Percentiles rank a stretch among this genome's conserved stretches.
Conservation (phyloP, 2,888 invertebrate genomes). For the Baronia brevicornis region DNA sequence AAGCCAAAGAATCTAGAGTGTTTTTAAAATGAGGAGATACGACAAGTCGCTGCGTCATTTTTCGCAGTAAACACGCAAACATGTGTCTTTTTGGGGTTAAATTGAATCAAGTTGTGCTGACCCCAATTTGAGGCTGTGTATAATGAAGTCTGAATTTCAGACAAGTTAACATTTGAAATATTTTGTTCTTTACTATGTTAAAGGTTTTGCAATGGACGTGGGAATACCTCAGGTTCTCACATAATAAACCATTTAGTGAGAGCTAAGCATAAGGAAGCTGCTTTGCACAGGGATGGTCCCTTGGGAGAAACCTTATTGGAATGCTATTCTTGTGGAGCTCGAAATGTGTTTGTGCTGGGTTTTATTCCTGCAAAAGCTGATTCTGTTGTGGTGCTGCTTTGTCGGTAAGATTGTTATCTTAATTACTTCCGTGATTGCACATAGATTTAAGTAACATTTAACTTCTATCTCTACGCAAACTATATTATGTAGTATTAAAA, state of each 20-base stretch:
- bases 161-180: too few relatives aligned
- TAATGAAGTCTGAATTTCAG: too few relatives aligned
- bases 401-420: conserved; percentile 75
- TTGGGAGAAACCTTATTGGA: conserved; percentile 98
- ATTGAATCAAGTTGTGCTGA: too few relatives aligned
- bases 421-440: neutral
- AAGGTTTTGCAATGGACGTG: conserved; percentile 97
- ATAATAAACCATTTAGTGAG: conserved; percentile 99
- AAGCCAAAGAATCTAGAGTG: too few relatives aligned
- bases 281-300: conserved; percentile 97
- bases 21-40: too few relatives aligned
- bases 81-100: too few relatives aligned
- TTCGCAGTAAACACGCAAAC: too few relatives aligned
- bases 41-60: too few relatives aligned
- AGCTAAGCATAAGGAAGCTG: conserved; percentile 99
- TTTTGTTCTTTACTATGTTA: conserved; percentile 9
- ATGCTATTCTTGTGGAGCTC: conserved; percentile 98
- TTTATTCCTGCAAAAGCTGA: conserved; percentile 99
- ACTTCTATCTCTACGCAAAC: too few relatives aligned
- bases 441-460: neutral
- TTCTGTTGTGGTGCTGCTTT: conserved; percentile 96
- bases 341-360: conserved; percentile 98
- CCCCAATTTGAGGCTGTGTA: too few relatives aligned
- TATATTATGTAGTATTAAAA: too few relatives aligned
- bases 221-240: conserved; percentile 98